Base-by-base conservation (phyloP, 2,888 invertebrate species). In the Bombylius major region DNA sequence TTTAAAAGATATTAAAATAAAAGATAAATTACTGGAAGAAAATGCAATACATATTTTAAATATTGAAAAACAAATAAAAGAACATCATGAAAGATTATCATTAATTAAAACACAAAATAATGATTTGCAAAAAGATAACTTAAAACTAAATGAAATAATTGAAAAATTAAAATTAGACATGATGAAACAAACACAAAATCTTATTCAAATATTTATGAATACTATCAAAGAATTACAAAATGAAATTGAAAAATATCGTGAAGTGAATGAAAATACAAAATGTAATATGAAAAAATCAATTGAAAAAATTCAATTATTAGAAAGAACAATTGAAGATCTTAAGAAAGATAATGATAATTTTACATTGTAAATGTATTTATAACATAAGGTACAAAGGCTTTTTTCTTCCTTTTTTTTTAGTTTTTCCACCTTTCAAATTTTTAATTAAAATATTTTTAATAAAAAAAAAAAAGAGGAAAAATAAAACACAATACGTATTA, bases 1-100 rank as follows among this genome's bases (percentile, higher is more conserved):
- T 14, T 50, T 62, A 4, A 59, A 61, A 39, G 54, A 62, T 50
- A 58, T 61, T 52, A n/a, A 14, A 33, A 23, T 23, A 33, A 44
- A n/a, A n/a, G 13, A 49, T 5, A 13, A 44, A 7, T 11, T 49
- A n/a, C 12, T 54, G 11, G 33, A 50, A n/a, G 54, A 54, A 32
- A 13, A 9, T 9, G 1, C 7, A 42, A 5, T 11, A 11, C 3
- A 42, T 4, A 11, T 42, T 11, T 8, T 11, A 42, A 42, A 11
- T 7, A 5, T 42, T 11, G 39, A 42, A 11, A 42, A 4, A 11
- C 39, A 42, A 11, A 42, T 42, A 11, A 42, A 42, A 11, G 39
- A 42, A 11, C 11, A 46, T 7, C 8, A 14, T 14, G 14, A 46
- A 14, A 46, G 14, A 14, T 7, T 14, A 7, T 5, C n/a, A 14